Percentiles rank a stretch among this genome's conserved stretches.
Conservation (phyloP, 2,797 vertebrate genomes). For the Anguilla marmorata region DNA sequence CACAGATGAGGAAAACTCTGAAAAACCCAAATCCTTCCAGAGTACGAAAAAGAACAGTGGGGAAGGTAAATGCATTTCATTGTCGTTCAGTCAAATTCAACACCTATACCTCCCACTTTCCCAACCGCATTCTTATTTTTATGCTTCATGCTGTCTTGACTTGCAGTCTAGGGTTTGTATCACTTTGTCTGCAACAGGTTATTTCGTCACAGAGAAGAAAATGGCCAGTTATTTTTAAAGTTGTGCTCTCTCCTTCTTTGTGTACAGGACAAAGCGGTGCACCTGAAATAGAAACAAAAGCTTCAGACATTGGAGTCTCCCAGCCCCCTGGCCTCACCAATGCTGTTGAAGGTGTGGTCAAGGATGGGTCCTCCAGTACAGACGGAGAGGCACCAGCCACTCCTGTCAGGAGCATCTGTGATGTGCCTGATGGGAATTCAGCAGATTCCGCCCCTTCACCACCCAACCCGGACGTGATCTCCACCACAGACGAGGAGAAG, state of each 20-base stretch:
- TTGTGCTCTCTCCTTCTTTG: not conserved
- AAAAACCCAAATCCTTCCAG: not conserved
- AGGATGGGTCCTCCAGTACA: not conserved
- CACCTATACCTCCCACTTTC: not conserved
- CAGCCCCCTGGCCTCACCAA: not conserved
- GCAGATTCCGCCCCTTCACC: not conserved
- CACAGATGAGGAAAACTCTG: not conserved
- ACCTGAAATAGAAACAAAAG: not conserved
- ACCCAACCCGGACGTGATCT: not conserved
- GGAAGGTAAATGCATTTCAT: not conserved
- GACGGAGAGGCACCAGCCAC: not conserved
- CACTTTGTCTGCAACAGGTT: not conserved
- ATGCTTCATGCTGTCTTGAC: no score
- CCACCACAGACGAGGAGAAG: not conserved
- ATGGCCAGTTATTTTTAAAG: not conserved
- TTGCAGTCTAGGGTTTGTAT: no score
- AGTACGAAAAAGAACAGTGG: not conserved
- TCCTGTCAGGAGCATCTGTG: not conserved
- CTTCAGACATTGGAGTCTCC: not conserved
- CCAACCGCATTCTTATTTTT: not conserved
- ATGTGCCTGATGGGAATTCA: not conserved
- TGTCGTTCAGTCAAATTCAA: not conserved
- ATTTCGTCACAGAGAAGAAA: not conserved
- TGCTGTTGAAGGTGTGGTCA: not conserved
- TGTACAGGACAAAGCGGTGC: not conserved